phyloP scores from a whole-genome alignment of 2,797 vertebrate species.

The Epinephelus awoara region DNA sequence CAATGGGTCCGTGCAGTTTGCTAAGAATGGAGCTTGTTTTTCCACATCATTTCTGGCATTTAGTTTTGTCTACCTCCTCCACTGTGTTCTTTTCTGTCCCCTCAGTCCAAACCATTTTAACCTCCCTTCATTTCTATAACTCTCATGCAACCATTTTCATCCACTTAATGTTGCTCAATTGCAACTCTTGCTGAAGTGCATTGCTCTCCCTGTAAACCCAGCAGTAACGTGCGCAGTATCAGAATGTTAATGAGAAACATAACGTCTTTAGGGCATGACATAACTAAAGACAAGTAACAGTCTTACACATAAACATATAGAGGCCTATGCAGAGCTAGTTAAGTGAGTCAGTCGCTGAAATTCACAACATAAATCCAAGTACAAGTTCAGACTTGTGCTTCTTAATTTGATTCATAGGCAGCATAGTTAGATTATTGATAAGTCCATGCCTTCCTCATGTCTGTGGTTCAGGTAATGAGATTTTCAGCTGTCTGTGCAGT shows the following conservation, averaged over 20 bases:
- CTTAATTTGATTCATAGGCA: slow-evolving; percentile 5
- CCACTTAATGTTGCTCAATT: slow-evolving; percentile 32
- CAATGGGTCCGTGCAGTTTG: slow-evolving; percentile 27
- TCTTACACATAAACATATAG: not conserved
- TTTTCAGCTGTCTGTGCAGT: slow-evolving; percentile 1
- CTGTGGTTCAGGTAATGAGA: slow-evolving; percentile 20
- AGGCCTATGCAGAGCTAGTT: not conserved
- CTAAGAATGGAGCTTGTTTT: slow-evolving; percentile 46
- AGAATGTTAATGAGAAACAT: slow-evolving; percentile 48
- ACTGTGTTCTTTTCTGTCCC: slow-evolving; percentile 15
- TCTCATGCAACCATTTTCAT: slow-evolving; percentile 2
- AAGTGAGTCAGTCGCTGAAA: not conserved
- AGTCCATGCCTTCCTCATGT: not conserved
- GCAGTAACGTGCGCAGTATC: slow-evolving; percentile 48
- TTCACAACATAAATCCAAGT: not conserved
- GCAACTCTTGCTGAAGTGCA: slow-evolving; percentile 35
- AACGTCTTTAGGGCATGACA: slow-evolving; percentile 21
- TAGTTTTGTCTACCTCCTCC: slow-evolving; percentile 13
- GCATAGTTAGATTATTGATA: slow-evolving; percentile 3
- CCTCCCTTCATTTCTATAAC: slow-evolving; percentile 5
- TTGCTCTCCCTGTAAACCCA: slow-evolving; percentile 29
- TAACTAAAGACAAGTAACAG: slow-evolving; percentile 14
- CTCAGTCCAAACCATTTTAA: slow-evolving; percentile 21
- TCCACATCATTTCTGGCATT: slow-evolving; percentile 28
- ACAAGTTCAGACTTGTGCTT: slow-evolving; percentile 12